Base-by-base conservation (phyloP, 2,797 vertebrate species). In the Siniperca undulata region DNA sequence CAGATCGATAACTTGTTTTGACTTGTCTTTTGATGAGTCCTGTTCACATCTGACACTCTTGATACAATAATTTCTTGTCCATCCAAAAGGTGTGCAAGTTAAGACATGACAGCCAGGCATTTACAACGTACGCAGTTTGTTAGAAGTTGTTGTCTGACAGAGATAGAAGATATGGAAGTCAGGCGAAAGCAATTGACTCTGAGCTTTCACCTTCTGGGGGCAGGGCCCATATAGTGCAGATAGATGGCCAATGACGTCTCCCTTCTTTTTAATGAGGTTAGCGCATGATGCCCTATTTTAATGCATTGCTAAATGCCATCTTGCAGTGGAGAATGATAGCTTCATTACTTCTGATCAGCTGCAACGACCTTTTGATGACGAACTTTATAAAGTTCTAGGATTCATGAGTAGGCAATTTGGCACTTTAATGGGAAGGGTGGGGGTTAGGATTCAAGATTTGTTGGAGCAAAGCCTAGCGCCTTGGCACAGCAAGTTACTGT, bases 321-420 rank as follows among this genome's bases (percentile, higher is more conserved):
- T 74, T 20, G 12, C 71, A 56, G 60, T 14, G 44, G 70, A 85
- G 85, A 89, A 85, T 73, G 80, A 91, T 86, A 16, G 85, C 88
- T 87, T 92, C 81, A 91, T 94, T 90, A 89, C 89, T 77, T 65
- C 80, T 82, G 80, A 91, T 93, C 81, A 84, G 81, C 81, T 59
- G 76, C 77, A 66, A 86, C 82, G 89, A 93, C 90, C 89, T 92
- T 92, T 94, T 91, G 81, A 90, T 92, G 82, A 88, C 27, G 12
- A 90, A 88, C 89, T 93, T 91, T 82, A 90, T 87, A 84, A 93
- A 91, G 89, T 88, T 92, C 62, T 83, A 42, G 81, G 87, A 92
- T 91, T 95, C 89, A 90, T 75, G 86, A 91, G 88, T 40, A 82
- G 89, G 91, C 91, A 85, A 88, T 92, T 92, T 92, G 89, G 87